Base-by-base conservation (phyloP, 1,140 invertebrate species). In the Drosophila nasuta region DNA sequence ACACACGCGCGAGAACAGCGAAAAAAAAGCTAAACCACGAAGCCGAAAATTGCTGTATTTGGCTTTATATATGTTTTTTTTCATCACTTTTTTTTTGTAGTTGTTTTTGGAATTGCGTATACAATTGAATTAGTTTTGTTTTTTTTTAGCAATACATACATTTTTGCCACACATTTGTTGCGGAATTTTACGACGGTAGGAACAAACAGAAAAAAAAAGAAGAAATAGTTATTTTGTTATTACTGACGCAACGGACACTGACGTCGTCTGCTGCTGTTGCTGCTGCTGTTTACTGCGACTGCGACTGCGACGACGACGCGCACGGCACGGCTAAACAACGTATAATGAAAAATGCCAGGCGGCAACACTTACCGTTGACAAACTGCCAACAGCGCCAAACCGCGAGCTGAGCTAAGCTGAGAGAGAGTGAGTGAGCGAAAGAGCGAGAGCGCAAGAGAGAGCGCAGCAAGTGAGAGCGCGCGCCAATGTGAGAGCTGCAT, bases 261-360 rank as follows among this genome's bases (percentile, higher is more conserved):
- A 86, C 82, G 82, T 86, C 59, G 66, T 51, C 58, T 75, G 66
- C 20, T 25, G 20, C 20, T 25, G 20, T 25, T 25, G 20, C 20
- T 25, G 20, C 20, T 25, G 20, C 58, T 75, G 72, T 58, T 75
- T 56, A 56, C 57, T 74, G 65, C 72, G 60, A 62, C 65, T 74
- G 65, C 72, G 60, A 60, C 60, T 64, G 49, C 65, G 77, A 77
- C 75, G 63, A 77, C 82, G 82, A 86, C 82, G 82, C 82, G 79
- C 82, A 87, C 83, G 77, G 74, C 78, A 88, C 83, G 83, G 69
- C 80, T 79, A 67, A 87, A 88, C 73, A 83, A 87, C 82, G 68
- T 66, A 72, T 80, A 88, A 89, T 89, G 82, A 83, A 69, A 25
- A 80, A 73, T 57, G 46, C 8, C 62, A 77, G 57, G 73, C 72